A percentile compares a stretch with the other conserved stretches of the same genome.
Evolutionary conservation across 2,888 invertebrate genomes (phyloP).

Genomic region (Limnephilus marmoratus): DNA sequence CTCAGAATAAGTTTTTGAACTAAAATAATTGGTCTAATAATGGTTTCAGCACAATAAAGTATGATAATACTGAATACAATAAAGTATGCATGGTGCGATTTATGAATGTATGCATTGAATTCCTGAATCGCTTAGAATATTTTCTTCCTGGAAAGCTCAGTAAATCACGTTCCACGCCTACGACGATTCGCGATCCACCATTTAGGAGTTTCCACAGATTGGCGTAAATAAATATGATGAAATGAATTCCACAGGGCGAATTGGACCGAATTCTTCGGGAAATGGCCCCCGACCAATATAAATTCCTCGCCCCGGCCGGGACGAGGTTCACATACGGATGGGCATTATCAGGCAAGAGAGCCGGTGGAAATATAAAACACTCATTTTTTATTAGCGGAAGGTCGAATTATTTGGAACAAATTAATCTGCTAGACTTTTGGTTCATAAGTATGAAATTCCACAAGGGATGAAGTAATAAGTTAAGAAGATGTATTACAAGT

Average conservation of each 20-base stretch:
- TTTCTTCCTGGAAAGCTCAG: neutral
- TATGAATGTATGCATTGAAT: neutral
- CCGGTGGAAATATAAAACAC: conserved; percentile 2
- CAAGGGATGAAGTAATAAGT: neutral
- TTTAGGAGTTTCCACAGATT: conserved; percentile 30
- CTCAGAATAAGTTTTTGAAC: too few relatives aligned
- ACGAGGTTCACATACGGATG: conserved; percentile 3
- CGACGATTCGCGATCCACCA: neutral
- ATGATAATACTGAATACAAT: too few relatives aligned
- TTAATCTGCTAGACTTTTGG: neutral
- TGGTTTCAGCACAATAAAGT: too few relatives aligned
- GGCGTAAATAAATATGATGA: conserved; percentile 44
- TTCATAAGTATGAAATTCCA: neutral
- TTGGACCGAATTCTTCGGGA: conserved; percentile 13
- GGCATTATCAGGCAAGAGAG: conserved; percentile 8
- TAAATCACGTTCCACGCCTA: neutral
- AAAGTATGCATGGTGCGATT: too few relatives aligned
- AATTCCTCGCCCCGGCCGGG: conserved; percentile 3
- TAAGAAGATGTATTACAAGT: neutral
- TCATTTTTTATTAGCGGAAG: neutral
- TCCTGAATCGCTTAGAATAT: neutral
- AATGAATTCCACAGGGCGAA: conserved; percentile 35
- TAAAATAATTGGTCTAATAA: too few relatives aligned
- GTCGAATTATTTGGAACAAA: neutral
- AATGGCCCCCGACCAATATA: neutral